Evolutionary conservation across 2,888 invertebrate genomes (phyloP), one percentile per base, ranked within the genome.

Genomic region (Blastobasis lacticolella): DNA sequence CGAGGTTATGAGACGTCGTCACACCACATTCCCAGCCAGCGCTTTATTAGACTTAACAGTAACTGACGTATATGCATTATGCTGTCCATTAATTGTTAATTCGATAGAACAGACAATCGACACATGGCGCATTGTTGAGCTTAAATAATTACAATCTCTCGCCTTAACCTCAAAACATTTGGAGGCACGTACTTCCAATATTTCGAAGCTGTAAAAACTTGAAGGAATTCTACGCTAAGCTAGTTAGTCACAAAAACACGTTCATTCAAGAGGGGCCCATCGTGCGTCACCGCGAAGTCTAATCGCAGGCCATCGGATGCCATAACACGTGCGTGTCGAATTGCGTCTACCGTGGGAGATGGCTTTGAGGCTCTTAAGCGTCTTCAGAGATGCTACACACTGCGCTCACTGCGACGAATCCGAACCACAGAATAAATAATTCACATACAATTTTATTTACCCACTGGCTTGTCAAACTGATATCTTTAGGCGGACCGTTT

Each of bases 291-390:
- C 76, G 69, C 66, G 58, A 62, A 66, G 62, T 64, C 66, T 77
- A 78, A 79, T 79, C 81, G 75, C 62, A 62, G 77, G 73, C 74
- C 81, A 86, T 87, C 85, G 77, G 78, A 84, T 86, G 83, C 82
- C 70, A 73, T 73, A 75, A 77, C 86, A 86, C 86, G 87, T 84
- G 85, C 84, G 81, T 79, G 75, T 79, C 83, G 71, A 84, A 87
- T 86, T 69, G 75, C 73, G 70, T 78, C 82, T 78, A 83, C 84
- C 86, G 87, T 87, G 87, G 85, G 86, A 87, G 83, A 85, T 72
- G 70, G 48, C 62, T 54, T 57, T 9, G 54, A 63, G 62, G 63
- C 65, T 66, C 59, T 62, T 58, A 64, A 45, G 47, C 61, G 61
- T 60, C 59, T 65, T 57, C 54, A 60, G 43, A 44, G 48, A 49